These are phyloP conservation scores for Rambutsinella grinnellia DNA, from an alignment of 2,888 invertebrate genomes.

Conservation along the genomic window DNA sequence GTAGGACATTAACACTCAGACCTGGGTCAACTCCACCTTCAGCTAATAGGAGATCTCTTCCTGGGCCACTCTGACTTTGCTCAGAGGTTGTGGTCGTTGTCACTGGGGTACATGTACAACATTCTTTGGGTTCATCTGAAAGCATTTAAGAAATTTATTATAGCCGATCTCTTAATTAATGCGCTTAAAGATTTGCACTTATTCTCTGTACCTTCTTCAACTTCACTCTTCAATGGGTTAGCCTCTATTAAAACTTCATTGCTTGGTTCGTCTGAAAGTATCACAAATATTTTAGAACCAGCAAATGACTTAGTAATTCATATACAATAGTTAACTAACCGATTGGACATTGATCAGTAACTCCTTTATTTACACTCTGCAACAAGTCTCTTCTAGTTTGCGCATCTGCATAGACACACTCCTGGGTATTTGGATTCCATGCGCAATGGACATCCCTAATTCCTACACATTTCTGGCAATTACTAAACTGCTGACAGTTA, in stretches of 20 bases:
- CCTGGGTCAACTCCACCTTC: constrained; percentile 29
- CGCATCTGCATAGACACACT: constrained; percentile 73
- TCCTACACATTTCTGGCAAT: constrained; percentile 85
- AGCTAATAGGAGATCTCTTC: constrained; percentile 15
- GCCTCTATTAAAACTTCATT: constrained; percentile 47
- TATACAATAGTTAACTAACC: constrained; percentile 42
- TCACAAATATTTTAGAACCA: no score
- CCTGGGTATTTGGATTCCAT: constrained; percentile 81
- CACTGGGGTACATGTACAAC: constrained; percentile 43
- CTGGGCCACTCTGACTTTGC: constrained; percentile 17
- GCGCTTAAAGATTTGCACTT: neutral
- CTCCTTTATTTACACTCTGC: constrained; percentile 57
- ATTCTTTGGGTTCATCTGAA: constrained; percentile 47
- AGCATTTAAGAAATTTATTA: neutral
- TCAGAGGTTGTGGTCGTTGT: constrained; percentile 28
- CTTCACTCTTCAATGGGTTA: constrained; percentile 58
- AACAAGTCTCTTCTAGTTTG: constrained; percentile 71
- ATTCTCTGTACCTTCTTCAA: constrained; percentile 53
- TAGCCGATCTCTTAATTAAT: neutral
- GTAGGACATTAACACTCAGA: constrained; percentile 21
- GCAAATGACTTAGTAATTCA: no score
- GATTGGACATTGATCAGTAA: constrained; percentile 51
- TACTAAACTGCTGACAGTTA: constrained; percentile 75
- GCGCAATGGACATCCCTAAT: constrained; percentile 98
- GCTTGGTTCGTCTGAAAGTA: constrained; percentile 24